These are phyloP conservation scores for Xiphophorus hellerii DNA, from an alignment of 2,113 vertebrate species.

Conservation along the genomic window DNA sequence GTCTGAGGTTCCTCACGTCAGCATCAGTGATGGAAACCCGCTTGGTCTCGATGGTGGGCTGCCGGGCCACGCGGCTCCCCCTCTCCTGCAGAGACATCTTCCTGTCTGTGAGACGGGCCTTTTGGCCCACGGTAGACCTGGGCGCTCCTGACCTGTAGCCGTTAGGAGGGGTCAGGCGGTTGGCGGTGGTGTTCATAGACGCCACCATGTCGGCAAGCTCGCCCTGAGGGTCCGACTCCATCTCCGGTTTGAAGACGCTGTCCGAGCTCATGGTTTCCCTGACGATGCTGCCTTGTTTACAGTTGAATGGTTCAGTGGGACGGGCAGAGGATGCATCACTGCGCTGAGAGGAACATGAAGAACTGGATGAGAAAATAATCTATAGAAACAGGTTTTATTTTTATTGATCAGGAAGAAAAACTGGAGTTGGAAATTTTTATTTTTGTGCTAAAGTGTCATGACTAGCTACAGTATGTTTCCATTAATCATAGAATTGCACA, in stretches of 20 bases:
- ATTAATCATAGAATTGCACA: no score
- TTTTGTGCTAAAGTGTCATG: no score
- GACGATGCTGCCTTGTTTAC: conserved; percentile 10
- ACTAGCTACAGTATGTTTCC: no score
- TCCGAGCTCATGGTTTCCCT: conserved; percentile 61
- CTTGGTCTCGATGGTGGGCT: conserved; percentile 93
- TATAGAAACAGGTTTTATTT: neutral
- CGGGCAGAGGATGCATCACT: conserved; percentile 25
- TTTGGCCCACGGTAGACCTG: conserved; percentile 47
- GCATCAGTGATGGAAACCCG: conserved; percentile 90
- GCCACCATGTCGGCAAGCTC: conserved; percentile 89
- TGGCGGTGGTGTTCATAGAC: conserved; percentile 79
- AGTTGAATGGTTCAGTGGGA: neutral
- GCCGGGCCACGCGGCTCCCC: conserved; percentile 81
- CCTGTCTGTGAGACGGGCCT: conserved; percentile 81
- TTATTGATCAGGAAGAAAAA: no score
- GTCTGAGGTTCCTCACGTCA: conserved; percentile 76
- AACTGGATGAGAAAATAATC: neutral
- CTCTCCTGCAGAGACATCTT: conserved; percentile 94
- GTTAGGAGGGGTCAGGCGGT: conserved; percentile 49
- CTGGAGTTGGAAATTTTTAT: no score
- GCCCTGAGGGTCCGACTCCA: conserved; percentile 67
- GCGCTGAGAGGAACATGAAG: conserved; percentile 28
- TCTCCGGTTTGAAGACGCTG: conserved; percentile 50
- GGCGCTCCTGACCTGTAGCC: conserved; percentile 61